These are phyloP conservation scores for Aricia agestis DNA, from an alignment of 1,140 invertebrate species.

Conservation along the genomic window DNA sequence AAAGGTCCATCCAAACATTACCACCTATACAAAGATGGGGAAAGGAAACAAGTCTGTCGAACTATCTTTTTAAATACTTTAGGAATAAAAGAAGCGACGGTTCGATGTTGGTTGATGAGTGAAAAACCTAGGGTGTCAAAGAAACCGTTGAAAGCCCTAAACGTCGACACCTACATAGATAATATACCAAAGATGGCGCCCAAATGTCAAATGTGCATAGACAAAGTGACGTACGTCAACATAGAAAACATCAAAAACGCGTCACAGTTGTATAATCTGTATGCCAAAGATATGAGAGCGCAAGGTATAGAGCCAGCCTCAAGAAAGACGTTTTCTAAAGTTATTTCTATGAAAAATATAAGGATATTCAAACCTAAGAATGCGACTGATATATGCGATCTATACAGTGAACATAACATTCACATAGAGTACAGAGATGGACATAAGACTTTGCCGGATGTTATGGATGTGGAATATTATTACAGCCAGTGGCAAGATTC, in stretches of 20 bases:
- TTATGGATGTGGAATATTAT: constrained; percentile 26
- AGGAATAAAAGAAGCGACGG: constrained; percentile 50
- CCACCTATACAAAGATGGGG: constrained; percentile 27
- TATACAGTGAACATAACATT: constrained; percentile 43
- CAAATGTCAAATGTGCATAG: constrained; percentile 42
- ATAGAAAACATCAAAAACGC: constrained; percentile 40
- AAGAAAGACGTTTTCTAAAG: constrained; percentile 46
- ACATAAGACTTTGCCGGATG: constrained; percentile 24
- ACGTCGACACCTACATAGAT: constrained; percentile 42
- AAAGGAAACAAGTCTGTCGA: constrained; percentile 40
- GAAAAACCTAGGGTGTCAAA: constrained; percentile 29
- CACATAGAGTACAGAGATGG: constrained; percentile 19
- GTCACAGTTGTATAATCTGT: constrained; percentile 42
- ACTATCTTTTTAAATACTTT: constrained; percentile 50
- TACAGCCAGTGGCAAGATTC: constrained; percentile 29
- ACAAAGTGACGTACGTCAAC: constrained; percentile 33
- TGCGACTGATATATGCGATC: constrained; percentile 43
- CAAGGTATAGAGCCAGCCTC: constrained; percentile 36
- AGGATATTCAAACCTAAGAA: constrained; percentile 48
- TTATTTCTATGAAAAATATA: constrained; percentile 37
- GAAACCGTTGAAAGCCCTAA: constrained; percentile 29
- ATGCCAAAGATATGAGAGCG: constrained; percentile 37
- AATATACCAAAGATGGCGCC: constrained; percentile 32
- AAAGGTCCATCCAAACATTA: constrained; percentile 10
- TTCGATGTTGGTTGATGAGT: constrained; percentile 39